Base-by-base conservation (phyloP, 2,113 vertebrate genomes). In the Pampusana beccarii region DNA sequence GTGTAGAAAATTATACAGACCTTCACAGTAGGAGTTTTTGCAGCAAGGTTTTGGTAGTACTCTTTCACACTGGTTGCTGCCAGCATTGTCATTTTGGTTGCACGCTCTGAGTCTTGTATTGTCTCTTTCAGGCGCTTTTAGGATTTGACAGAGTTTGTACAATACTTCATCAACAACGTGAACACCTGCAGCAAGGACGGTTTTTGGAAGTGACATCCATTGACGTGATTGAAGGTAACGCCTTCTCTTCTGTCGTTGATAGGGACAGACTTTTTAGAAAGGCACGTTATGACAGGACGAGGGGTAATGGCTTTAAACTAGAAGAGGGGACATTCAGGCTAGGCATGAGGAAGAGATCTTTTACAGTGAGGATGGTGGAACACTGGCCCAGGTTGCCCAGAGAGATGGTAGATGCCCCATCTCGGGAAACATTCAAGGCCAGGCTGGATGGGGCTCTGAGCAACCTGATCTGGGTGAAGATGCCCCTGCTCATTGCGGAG, bases 211-310 rank as follows among this genome's bases (percentile, higher is more conserved):
- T 2, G 4, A 25, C 77, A 62, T 26, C 64, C 8, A 1, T 95
- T 92, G 89, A 97, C 80, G 97, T 96, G 93, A 96, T 95, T 97
- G 94, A 97, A 97, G 97, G 97, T 97, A 97, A 85, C 0, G 1
- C 9, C 7, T 33, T 88, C 28, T 56, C 65, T 83, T 40, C 70
- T 85, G 38, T 38, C 65, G 9, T 18, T 46, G 44, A 46, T 46
- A 46, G 44, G 18, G 44, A 46, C 44, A 19, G 44, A 46, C 44
- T 46, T 46, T 46, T 46, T 46, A 46, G 18, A 46, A 46, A 18
- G 44, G 18, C 18, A 46, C 19, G 44, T 46, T 46, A 46, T 9
- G 18, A 46, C 44, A 46, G 44, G 44, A 19, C 44, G 19, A 46
- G 4, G 7, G 44, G 17, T 46, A 46, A 46, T 46, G 44, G 44